Evolutionary conservation across 1,140 invertebrate genomes (phyloP).

Genomic region (Pseudomyrmex flavicornis): DNA sequence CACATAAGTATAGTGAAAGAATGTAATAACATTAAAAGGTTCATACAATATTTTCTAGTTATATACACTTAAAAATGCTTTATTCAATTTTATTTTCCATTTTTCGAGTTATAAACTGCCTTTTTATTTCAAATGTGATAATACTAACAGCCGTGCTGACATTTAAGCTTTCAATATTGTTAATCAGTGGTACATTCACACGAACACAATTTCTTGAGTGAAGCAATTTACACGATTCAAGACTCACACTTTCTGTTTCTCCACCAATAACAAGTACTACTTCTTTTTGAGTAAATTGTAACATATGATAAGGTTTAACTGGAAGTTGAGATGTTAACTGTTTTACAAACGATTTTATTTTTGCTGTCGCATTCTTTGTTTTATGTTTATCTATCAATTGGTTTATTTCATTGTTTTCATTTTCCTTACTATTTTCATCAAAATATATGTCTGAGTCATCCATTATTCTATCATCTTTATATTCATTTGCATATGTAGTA

Average conservation of each 20-base stretch:
- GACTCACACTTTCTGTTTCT: conserved; percentile 94
- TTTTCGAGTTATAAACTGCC: conserved; percentile 86
- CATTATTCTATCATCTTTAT: neutral
- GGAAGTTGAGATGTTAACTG: conserved; percentile 81
- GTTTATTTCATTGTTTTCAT: neutral
- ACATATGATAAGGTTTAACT: conserved; percentile 87
- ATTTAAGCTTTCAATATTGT: conserved; percentile 94
- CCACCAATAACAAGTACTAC: conserved; percentile 92
- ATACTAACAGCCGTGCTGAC: conserved; percentile 92
- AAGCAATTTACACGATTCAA: conserved; percentile 87
- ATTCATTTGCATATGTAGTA: conserved; percentile 10
- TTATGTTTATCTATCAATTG: neutral
- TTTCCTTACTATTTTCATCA: neutral
- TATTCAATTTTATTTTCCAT: conserved; percentile 38
- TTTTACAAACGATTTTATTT: conserved; percentile 52
- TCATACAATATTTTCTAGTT: neutral
- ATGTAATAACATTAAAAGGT: neutral
- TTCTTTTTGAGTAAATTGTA: conserved; percentile 86
- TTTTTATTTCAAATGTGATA: conserved; percentile 93
- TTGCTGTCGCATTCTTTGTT: conserved; percentile 24
- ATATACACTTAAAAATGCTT: conserved; percentile 14
- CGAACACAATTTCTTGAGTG: conserved; percentile 86
- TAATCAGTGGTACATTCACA: conserved; percentile 92
- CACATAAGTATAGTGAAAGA: too few relatives aligned
- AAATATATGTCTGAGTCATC: neutral